These are phyloP conservation scores for Calameuta filiformis DNA, from an alignment of 2,888 invertebrate species.

Conservation along the genomic window DNA sequence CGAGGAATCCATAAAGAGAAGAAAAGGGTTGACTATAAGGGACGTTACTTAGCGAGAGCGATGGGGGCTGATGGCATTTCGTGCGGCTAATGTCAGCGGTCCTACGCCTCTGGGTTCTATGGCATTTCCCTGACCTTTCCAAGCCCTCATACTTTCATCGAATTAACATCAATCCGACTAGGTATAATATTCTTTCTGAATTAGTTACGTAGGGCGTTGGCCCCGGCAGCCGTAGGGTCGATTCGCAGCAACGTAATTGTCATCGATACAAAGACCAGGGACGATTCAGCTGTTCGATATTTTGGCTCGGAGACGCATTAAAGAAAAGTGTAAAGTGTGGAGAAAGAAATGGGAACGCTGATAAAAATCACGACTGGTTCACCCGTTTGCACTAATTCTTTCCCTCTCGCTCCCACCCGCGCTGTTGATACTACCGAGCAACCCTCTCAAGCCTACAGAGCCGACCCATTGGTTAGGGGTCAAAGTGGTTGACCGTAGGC, in stretches of 20 bases:
- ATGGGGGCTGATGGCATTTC: slow-evolving; percentile 46
- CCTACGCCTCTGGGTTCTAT: slow-evolving; percentile 17
- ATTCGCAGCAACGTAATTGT: background rate
- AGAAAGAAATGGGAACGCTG: background rate
- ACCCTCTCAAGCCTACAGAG: slow-evolving; percentile 35
- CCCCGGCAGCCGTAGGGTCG: background rate
- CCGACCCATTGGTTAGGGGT: slow-evolving; percentile 50
- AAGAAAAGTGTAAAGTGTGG: slow-evolving; percentile 7
- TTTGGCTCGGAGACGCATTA: slow-evolving; percentile 11
- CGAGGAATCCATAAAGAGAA: background rate
- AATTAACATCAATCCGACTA: slow-evolving; percentile 17
- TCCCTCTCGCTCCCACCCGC: slow-evolving; percentile 7
- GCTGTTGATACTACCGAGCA: slow-evolving; percentile 42
- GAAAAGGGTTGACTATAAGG: background rate
- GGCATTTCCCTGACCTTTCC: slow-evolving; percentile 60
- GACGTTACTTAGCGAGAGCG: background rate
- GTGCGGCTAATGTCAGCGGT: slow-evolving; percentile 51
- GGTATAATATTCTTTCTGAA: slow-evolving; percentile 8
- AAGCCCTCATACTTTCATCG: slow-evolving; percentile 13
- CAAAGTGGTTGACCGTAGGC: slow-evolving; percentile 53
- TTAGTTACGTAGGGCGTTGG: background rate
- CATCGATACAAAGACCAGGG: background rate
- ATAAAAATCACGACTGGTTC: slow-evolving; percentile 21
- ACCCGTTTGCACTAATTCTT: slow-evolving; percentile 5
- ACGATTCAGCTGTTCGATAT: background rate